Percentiles rank a stretch among this genome's conserved stretches.
phyloP scores from a whole-genome alignment of 2,888 invertebrate genomes.

The Empis stercorea region DNA sequence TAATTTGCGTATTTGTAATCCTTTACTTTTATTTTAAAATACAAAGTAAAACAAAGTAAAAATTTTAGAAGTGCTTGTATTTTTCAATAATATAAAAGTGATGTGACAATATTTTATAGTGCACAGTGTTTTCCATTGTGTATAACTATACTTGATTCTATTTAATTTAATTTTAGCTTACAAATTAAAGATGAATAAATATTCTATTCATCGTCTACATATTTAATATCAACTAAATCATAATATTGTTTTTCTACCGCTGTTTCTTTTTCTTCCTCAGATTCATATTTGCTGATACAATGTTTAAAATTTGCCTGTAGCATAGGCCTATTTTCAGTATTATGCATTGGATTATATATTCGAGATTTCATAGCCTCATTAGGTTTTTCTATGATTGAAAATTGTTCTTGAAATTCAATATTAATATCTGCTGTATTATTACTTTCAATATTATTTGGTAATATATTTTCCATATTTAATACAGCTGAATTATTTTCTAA shows the following conservation, averaged over 20 bases:
- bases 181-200: not conserved
- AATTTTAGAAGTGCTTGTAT: too few species aligned
- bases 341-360: not conserved
- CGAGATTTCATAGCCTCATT: not conserved
- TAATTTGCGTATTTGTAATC: too few species aligned
- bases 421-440: too few species aligned
- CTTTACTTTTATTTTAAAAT: too few species aligned
- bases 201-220: slow-evolving; percentile 50
- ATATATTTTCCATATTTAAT: slow-evolving; percentile 44
- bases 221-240: slow-evolving; percentile 52
- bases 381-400: not conserved
- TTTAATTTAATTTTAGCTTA: not conserved
- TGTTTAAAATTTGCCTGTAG: not conserved
- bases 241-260: slow-evolving; percentile 51
- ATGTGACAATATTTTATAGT: too few species aligned
- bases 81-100: too few species aligned
- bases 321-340: not conserved
- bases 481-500: slow-evolving; percentile 46
- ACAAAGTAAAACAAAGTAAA: too few species aligned
- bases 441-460: not conserved
- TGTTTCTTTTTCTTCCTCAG: slow-evolving; percentile 48
- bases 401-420: too few species aligned
- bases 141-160: too few species aligned
- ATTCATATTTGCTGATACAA: slow-evolving; percentile 17
- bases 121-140: too few species aligned